These are phyloP conservation scores for Phenacoccus solenopsis DNA, from an alignment of 1,140 invertebrate species.

Conservation along the genomic window DNA sequence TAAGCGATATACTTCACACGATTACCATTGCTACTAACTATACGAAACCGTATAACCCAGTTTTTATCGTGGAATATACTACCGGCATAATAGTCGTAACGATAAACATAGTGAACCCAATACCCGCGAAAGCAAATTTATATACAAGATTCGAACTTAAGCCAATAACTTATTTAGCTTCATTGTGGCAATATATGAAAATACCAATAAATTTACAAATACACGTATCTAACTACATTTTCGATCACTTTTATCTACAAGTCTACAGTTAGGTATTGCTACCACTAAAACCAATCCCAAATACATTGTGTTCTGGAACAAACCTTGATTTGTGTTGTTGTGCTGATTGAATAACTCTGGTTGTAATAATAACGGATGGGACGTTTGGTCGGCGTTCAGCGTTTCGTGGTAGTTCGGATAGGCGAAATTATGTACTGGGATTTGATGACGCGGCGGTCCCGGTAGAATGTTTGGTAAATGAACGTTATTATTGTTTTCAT, in stretches of 20 bases:
- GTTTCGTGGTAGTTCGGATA: slow-evolving; percentile 7
- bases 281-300: background rate
- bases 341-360: background rate
- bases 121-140: background rate
- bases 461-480: background rate
- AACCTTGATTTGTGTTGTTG: slow-evolving; percentile 6
- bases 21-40: no score
- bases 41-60: background rate
- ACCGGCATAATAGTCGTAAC: background rate
- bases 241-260: background rate
- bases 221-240: no score
- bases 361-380: slow-evolving; percentile 7
- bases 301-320: slow-evolving; percentile 1
- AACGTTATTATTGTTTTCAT: slow-evolving; percentile 5
- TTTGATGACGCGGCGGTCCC: background rate
- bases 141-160: background rate
- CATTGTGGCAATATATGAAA: no score
- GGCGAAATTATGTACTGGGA: slow-evolving; percentile 12
- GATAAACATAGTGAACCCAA: background rate
- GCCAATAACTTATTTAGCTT: no score
- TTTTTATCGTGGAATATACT: background rate
- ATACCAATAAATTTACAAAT: no score
- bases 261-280: background rate
- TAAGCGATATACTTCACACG: background rate
- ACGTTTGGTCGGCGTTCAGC: slow-evolving; percentile 8